These are phyloP conservation scores for Amblyjoppa fuscipennis DNA, from an alignment of 2,888 invertebrate genomes.

Conservation along the genomic window DNA sequence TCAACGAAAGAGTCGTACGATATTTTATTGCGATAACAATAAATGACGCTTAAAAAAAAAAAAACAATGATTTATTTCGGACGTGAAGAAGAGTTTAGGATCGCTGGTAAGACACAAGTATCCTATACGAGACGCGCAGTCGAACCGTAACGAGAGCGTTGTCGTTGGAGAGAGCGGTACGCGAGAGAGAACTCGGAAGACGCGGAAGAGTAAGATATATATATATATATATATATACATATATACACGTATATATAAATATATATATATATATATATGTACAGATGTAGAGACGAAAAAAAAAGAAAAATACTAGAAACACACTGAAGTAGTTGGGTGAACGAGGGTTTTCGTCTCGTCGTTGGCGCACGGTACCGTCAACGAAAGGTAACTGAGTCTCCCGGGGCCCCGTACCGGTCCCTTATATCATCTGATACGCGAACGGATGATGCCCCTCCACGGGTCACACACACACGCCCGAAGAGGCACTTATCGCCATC, in stretches of 20 bases:
- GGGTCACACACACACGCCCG: constrained; percentile 43
- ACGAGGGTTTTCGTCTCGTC: constrained; percentile 28
- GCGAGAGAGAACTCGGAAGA: background rate
- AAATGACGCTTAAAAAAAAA: background rate
- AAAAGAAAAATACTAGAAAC: constrained; percentile 29
- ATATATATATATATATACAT: background rate
- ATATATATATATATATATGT: background rate
- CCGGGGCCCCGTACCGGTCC: constrained; percentile 74
- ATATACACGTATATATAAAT: constrained; percentile 4
- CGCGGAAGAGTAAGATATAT: constrained; percentile 1
- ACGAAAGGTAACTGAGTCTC: constrained; percentile 78
- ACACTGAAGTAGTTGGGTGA: constrained; percentile 22
- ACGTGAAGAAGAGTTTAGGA: background rate
- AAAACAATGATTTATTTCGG: background rate
- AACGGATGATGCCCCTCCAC: constrained; percentile 72
- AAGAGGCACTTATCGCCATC: constrained; percentile 35
- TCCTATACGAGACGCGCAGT: constrained; percentile 46
- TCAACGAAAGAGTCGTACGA: background rate
- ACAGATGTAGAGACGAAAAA: background rate
- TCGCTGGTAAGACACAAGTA: constrained; percentile 7
- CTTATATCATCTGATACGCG: constrained; percentile 77
- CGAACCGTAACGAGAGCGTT: constrained; percentile 34
- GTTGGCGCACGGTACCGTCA: constrained; percentile 63
- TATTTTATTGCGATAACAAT: background rate
- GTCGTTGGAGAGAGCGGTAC: constrained; percentile 17